Conservation (phyloP, 2,888 invertebrate species). For the Eutolmus rufibarbis region DNA sequence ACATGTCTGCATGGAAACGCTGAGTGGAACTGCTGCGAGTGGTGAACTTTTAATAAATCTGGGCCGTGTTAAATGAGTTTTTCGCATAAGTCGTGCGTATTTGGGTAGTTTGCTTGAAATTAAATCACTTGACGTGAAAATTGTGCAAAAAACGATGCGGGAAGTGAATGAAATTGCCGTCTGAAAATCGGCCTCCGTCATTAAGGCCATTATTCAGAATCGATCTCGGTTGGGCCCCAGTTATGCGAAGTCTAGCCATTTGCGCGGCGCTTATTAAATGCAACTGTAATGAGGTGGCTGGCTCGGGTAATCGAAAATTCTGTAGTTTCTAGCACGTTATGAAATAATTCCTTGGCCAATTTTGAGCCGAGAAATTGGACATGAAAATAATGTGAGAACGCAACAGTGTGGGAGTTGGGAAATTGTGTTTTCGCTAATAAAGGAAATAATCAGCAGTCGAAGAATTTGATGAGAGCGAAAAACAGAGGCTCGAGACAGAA, state of each 20-base stretch:
- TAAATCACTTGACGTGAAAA: neutral
- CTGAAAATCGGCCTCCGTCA: conserved; percentile 10
- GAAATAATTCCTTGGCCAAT: neutral
- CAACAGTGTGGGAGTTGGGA: neutral
- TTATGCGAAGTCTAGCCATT: neutral
- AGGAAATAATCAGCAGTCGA: neutral
- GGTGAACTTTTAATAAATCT: conserved; percentile 6
- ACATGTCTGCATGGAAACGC: conserved; percentile 26
- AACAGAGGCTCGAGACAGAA: neutral
- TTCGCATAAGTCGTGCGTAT: neutral
- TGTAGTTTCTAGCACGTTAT: neutral
- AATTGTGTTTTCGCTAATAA: conserved; percentile 7
- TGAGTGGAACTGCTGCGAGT: neutral
- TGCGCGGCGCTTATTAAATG: neutral
- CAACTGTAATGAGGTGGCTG: neutral
- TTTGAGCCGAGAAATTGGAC: neutral
- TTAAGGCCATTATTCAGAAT: conserved; percentile 22
- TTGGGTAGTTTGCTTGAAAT: neutral
- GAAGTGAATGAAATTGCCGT: neutral
- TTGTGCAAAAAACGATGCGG: neutral
- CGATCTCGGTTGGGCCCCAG: neutral
- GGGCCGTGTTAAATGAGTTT: neutral
- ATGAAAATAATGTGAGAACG: conserved; percentile 5
- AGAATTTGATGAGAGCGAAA: neutral
- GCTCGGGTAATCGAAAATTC: neutral